These are phyloP conservation scores for Drosophila flavopinicola DNA, from an alignment of 2,888 invertebrate genomes.

Conservation along the genomic window DNA sequence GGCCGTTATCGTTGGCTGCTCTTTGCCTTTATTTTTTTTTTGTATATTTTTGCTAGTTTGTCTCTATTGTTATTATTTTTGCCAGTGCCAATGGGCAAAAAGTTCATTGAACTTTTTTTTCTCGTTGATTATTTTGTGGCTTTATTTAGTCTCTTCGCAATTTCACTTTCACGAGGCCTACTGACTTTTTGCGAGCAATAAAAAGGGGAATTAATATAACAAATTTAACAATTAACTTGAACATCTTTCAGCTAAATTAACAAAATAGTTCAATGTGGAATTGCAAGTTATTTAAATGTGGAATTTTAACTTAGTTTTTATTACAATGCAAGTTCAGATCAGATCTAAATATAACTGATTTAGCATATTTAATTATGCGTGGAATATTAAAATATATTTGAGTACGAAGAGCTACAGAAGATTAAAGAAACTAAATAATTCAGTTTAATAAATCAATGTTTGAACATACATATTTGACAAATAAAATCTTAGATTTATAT, in stretches of 20 bases:
- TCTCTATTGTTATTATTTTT: conserved; percentile 48
- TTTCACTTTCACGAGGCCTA: conserved; percentile 67
- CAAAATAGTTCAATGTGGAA: no score
- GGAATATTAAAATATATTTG: no score
- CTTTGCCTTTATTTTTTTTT: conserved; percentile 38
- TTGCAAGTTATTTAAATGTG: no score
- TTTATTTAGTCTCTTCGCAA: conserved; percentile 47
- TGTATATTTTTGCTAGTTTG: conserved; percentile 53
- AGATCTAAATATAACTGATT: no score
- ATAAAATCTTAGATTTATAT: no score
- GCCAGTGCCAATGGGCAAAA: conserved; percentile 68
- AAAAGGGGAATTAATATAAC: not conserved
- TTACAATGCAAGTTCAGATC: no score
- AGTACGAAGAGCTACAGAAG: no score
- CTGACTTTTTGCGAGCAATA: conserved; percentile 19
- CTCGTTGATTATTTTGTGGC: conserved; percentile 54
- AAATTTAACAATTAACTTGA: not conserved
- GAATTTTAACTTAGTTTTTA: no score
- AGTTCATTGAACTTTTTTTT: conserved; percentile 69
- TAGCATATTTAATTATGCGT: no score
- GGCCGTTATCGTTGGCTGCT: conserved; percentile 60
- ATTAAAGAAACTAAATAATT: not conserved
- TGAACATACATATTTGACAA: not conserved
- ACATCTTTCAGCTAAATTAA: no score
- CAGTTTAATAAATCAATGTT: not conserved